These are phyloP conservation scores for Bombus vancouverensis DNA, from an alignment of 1,140 invertebrate genomes.

Conservation along the genomic window DNA sequence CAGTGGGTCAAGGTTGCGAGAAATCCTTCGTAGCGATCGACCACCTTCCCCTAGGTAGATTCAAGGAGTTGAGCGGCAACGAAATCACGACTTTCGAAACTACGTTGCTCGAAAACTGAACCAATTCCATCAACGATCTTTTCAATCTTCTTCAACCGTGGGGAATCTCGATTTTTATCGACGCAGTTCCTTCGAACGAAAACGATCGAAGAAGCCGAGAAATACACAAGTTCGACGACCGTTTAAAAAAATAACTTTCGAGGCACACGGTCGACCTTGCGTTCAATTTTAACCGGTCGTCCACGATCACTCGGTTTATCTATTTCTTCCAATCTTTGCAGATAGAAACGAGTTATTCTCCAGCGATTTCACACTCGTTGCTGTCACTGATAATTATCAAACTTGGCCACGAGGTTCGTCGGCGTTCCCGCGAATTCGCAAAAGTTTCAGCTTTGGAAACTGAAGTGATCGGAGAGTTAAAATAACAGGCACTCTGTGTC, in stretches of 20 bases:
- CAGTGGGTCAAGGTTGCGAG: constrained; percentile 51
- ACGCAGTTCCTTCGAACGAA: background rate
- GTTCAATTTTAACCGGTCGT: background rate
- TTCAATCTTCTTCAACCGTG: background rate
- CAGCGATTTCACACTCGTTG: background rate
- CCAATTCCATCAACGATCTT: background rate
- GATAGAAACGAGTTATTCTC: background rate
- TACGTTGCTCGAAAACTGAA: background rate
- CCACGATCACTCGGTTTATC: background rate
- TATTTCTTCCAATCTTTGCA: no score
- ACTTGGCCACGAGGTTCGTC: background rate
- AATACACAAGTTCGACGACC: background rate
- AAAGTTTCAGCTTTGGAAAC: background rate
- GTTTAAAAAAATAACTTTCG: background rate
- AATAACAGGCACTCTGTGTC: background rate
- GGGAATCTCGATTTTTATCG: background rate
- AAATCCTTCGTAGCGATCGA: constrained; percentile 46
- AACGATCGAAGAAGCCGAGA: background rate
- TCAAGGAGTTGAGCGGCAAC: constrained; percentile 22
- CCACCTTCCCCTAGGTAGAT: constrained; percentile 18
- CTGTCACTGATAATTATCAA: background rate
- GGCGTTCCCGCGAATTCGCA: background rate
- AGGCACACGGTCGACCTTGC: background rate
- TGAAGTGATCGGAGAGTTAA: background rate
- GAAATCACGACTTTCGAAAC: constrained; percentile 28